Conservation (phyloP, 2,888 invertebrate species). For the Pollenia griseotomentosa region DNA sequence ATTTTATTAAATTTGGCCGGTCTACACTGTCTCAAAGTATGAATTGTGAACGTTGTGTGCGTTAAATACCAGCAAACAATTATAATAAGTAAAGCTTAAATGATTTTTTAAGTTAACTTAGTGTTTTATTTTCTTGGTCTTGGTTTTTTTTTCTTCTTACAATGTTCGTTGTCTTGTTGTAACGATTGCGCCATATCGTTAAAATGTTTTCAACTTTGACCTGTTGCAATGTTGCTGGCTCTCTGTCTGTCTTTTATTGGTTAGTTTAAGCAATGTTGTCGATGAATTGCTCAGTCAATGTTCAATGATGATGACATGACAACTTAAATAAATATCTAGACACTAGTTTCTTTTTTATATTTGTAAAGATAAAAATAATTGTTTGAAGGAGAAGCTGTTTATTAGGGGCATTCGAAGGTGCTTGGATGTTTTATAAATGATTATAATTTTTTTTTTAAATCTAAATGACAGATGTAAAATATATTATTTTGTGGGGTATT, state of each 20-base stretch:
- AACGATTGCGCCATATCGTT: constrained; percentile 56
- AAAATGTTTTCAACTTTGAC: constrained; percentile 66
- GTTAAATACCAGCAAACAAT: constrained; percentile 41
- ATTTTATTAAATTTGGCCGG: constrained; percentile 29
- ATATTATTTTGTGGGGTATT: too few relatives aligned
- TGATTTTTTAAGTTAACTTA: constrained; percentile 28
- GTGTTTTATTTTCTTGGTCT: neutral
- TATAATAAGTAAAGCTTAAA: constrained; percentile 21
- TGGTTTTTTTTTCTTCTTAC: neutral
- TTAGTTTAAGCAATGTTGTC: constrained; percentile 16
- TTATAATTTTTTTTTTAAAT: too few relatives aligned
- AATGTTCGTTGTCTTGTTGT: constrained; percentile 30
- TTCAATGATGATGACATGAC: constrained; percentile 59
- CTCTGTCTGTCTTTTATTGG: neutral
- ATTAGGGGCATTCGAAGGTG: neutral
- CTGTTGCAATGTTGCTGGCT: constrained; percentile 49
- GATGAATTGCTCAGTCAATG: constrained; percentile 34
- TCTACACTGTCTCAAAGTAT: neutral
- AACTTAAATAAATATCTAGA: constrained; percentile 50
- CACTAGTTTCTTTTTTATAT: neutral
- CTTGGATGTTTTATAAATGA: too few relatives aligned
- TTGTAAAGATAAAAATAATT: constrained; percentile 18
- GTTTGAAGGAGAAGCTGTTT: neutral
- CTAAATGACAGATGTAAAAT: too few relatives aligned
- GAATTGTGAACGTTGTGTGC: constrained; percentile 53